Evolutionary conservation across 2,113 vertebrate genomes (phyloP), one percentile per base, ranked within the genome.

Genomic region (Solenodon paradoxus): DNA sequence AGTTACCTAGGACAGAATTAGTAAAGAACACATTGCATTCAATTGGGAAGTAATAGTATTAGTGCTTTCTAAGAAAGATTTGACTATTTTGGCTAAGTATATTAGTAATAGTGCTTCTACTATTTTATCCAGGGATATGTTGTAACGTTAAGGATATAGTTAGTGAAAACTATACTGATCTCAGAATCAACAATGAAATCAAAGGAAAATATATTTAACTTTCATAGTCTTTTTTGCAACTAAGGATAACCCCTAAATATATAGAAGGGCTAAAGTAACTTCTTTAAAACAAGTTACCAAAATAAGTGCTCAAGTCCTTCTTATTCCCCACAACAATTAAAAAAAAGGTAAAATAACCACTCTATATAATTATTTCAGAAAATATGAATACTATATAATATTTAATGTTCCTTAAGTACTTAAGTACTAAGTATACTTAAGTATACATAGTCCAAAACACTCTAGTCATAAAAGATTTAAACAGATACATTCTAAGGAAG

Each of bases 221-320:
- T 38, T 92, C 82, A 82, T 47, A 38, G 9, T 74, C n/a, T 88
- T 35, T 87, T 24, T n/a, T 90, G 30, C 8, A 63, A 63, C 66
- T 64, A 94, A 77, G n/a, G 35, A 81, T 63, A 83, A 7, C 90
- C 17, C 69, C 40, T 40, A 89, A n/a, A 49, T 86, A 87, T 81
- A 81, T 5, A 75, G 40, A 85, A 84, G 81, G 53, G 4, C 10
- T 72, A 78, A 72, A 75, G 4, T 64, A 79, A 94, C 38, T 45
- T 94, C 63, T 83, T 75, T 79, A 74, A 94, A 88, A 87, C 20
- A 64, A 82, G 86, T 74, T 53, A 61, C 20, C 42, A 95, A 78
- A 92, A 89, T 45, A 87, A 92, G 90, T 13, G 20, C 40, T 87
- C 32, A 69, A 61, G 2, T 16, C 10, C 15, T 71, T 81, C 8